Evolutionary conservation across 2,888 invertebrate genomes (phyloP).

Genomic region (Odontothrips loti): DNA sequence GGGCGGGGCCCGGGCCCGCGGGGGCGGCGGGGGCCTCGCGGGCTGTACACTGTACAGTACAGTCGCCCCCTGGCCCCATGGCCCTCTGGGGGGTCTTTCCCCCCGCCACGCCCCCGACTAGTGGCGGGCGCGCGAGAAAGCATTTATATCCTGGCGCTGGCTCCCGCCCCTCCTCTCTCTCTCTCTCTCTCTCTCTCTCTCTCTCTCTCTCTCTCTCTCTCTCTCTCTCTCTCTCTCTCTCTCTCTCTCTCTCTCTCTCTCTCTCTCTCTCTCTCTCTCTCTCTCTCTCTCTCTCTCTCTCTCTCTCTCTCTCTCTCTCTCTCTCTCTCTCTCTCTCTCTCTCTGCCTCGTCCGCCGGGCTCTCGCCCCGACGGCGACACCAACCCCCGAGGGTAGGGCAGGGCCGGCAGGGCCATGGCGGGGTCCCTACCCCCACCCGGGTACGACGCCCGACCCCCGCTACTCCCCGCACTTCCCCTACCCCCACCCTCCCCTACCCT

Average conservation of each 20-base stretch:
- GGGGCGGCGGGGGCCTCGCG: neutral
- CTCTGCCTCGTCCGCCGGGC: no score
- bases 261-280: neutral
- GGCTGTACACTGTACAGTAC: conserved; percentile 1
- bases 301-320: neutral
- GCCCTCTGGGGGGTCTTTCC: neutral
- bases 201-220: neutral
- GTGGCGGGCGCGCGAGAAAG: neutral
- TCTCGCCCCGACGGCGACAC: no score
- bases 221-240: neutral
- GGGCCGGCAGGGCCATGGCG: no score
- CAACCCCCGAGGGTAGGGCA: no score
- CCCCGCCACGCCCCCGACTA: neutral
- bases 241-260: neutral
- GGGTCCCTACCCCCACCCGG: no score
- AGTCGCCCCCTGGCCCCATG: neutral
- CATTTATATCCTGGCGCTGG: neutral
- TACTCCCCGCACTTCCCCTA: neutral
- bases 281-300: neutral
- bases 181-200: neutral
- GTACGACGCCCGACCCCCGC: neutral
- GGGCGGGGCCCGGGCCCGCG: neutral
- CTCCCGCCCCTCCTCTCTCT: neutral
- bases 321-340: neutral
- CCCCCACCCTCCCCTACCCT: neutral